Conservation (phyloP, 2,113 vertebrate genomes). For the Emydocephalus ijimae region DNA sequence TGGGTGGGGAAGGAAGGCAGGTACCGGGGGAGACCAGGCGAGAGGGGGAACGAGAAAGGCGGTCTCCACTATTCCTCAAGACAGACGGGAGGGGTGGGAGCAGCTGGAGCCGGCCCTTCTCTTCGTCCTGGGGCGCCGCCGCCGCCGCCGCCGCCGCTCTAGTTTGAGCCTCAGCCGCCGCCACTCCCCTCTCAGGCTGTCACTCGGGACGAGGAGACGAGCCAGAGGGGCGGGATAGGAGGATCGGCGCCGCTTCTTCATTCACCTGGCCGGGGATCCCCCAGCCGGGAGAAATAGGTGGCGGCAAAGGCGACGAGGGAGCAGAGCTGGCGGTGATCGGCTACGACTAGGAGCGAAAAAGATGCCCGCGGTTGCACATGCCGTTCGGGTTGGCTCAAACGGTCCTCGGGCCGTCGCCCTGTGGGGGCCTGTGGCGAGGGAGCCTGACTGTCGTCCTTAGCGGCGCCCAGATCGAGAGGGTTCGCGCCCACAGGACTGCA, state of each 20-base stretch:
- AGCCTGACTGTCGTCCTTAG: not conserved
- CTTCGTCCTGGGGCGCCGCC: not conserved
- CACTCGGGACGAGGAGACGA: not conserved
- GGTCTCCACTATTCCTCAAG: not conserved
- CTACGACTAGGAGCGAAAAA: not conserved
- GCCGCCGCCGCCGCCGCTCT: not conserved
- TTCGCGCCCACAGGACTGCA: not conserved
- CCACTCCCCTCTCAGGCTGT: conserved; percentile 9
- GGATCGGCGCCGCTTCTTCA: not conserved
- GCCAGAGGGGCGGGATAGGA: not conserved
- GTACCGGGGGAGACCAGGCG: not conserved
- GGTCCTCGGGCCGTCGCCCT: not conserved
- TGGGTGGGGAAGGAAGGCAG: not conserved
- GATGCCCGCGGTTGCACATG: conserved; percentile 7
- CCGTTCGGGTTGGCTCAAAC: not conserved
- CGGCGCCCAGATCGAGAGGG: not conserved
- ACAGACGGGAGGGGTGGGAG: not conserved
- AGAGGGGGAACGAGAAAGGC: not conserved
- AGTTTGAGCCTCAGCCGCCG: not conserved
- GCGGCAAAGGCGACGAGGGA: conserved; percentile 43
- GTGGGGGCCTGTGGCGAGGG: not conserved
- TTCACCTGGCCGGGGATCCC: not conserved
- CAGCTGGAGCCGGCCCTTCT: not conserved
- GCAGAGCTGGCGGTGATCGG: conserved; percentile 1
- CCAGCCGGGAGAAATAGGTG: conserved; percentile 27